Evolutionary conservation across 2,888 invertebrate species (phyloP).

Genomic region (Andrena minutula): DNA sequence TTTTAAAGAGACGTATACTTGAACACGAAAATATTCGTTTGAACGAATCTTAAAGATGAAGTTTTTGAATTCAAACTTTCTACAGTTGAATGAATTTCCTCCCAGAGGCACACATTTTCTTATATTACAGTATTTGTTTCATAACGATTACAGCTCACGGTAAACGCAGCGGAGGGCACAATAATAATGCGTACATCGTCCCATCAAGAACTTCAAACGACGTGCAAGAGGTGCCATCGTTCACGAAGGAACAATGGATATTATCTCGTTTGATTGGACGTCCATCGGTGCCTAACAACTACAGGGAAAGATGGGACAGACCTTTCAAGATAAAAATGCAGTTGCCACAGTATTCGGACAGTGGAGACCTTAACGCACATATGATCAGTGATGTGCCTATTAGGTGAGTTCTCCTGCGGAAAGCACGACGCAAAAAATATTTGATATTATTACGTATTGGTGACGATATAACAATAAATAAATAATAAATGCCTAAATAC

Average conservation of each 20-base stretch:
- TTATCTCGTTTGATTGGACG: slow-evolving; percentile 72
- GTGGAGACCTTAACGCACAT: slow-evolving; percentile 30
- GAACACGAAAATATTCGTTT: too few species aligned
- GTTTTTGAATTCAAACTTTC: neutral
- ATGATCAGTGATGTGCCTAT: slow-evolving; percentile 31
- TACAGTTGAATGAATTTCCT: neutral
- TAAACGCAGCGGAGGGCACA: slow-evolving; percentile 85
- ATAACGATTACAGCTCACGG: slow-evolving; percentile 87
- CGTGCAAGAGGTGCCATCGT: slow-evolving; percentile 42
- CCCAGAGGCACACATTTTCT: neutral
- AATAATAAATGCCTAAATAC: too few species aligned
- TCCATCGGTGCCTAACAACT: slow-evolving; percentile 58
- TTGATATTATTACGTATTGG: too few species aligned
- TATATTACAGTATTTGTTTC: neutral
- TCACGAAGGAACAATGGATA: slow-evolving; percentile 66
- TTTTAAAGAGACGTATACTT: too few species aligned
- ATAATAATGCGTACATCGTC: slow-evolving; percentile 43
- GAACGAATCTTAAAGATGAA: too few species aligned
- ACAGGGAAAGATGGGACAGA: slow-evolving; percentile 61
- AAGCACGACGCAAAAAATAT: too few species aligned
- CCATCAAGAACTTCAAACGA: slow-evolving; percentile 45
- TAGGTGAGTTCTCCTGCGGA: slow-evolving; percentile 36
- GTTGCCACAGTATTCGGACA: slow-evolving; percentile 55
- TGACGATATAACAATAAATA: too few species aligned
- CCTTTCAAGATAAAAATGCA: slow-evolving; percentile 53